Evolutionary conservation across 2,113 vertebrate genomes (phyloP).

Genomic region (Callorhinus ursinus): DNA sequence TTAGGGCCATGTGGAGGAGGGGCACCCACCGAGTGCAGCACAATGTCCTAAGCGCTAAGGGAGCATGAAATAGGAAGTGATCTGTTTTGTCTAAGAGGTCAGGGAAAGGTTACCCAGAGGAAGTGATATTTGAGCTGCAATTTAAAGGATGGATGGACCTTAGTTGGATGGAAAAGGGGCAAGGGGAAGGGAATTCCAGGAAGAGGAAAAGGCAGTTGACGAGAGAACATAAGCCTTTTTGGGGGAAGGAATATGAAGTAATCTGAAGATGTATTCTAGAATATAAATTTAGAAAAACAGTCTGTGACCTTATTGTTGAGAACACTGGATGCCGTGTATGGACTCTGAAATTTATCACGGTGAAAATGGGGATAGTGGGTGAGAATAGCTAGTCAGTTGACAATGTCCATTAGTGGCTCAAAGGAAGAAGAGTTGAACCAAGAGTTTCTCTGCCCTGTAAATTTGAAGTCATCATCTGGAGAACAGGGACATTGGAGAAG

Average conservation of each 20-base stretch:
- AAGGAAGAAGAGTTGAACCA: not conserved
- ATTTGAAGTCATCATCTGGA: not conserved
- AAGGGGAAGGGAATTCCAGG: not conserved
- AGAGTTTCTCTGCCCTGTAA: not conserved
- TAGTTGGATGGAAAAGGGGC: conserved; percentile 23
- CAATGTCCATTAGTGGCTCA: not conserved
- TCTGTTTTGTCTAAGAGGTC: conserved; percentile 51
- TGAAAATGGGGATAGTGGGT: not conserved
- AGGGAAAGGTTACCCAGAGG: conserved; percentile 48
- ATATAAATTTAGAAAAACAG: not conserved
- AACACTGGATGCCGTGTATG: not conserved
- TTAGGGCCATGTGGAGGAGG: not conserved
- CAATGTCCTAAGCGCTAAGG: not conserved
- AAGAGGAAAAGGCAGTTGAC: not conserved
- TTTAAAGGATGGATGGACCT: conserved; percentile 68
- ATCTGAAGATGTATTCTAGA: not conserved
- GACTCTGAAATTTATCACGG: not conserved
- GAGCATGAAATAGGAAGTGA: conserved; percentile 45
- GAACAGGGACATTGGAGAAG: not conserved
- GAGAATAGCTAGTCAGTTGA: not conserved
- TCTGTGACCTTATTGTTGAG: not conserved
- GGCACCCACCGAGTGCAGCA: not conserved
- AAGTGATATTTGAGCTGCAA: conserved; percentile 66
- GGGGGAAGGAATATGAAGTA: not conserved
- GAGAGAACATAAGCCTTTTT: not conserved